Evolutionary conservation across 2,113 vertebrate genomes (phyloP).

Genomic region (Scatophagus argus): DNA sequence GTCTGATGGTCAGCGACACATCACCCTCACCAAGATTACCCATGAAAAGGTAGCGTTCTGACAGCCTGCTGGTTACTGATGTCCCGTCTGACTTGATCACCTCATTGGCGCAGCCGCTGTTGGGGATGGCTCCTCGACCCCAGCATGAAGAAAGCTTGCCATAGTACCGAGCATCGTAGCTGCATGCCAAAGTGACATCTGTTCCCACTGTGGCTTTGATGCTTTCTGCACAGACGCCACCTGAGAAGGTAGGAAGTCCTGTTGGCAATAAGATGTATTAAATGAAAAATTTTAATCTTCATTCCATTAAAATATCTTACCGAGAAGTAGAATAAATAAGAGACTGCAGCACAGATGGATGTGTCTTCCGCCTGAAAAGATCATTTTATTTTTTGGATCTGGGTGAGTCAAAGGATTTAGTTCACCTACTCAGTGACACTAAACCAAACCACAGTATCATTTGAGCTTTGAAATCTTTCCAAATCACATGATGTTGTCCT

Average conservation of each 20-base stretch:
- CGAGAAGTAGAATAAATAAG: slow-evolving; percentile 50
- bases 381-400: slow-evolving; percentile 40
- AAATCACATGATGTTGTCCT: slow-evolving; percentile 70
- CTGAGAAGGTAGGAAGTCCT: slow-evolving; percentile 30
- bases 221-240: slow-evolving; percentile 9
- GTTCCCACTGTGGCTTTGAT: slow-evolving; percentile 62
- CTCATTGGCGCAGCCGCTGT: slow-evolving; percentile 60
- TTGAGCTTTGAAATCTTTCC: slow-evolving; percentile 62
- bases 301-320: slow-evolving; percentile 53
- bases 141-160: slow-evolving; percentile 72
- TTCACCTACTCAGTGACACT: slow-evolving; percentile 43
- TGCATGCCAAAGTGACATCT: slow-evolving; percentile 71
- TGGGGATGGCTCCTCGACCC: slow-evolving; percentile 73
- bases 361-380: neutral
- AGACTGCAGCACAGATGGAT: slow-evolving; percentile 19
- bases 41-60: slow-evolving; percentile 68
- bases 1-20: slow-evolving; percentile 77
- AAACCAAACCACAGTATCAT: slow-evolving; percentile 32
- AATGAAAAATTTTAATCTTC: neutral
- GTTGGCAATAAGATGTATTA: neutral
- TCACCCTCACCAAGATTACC: slow-evolving; percentile 66
- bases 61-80: slow-evolving; percentile 48
- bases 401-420: neutral
- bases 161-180: slow-evolving; percentile 61
- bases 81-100: slow-evolving; percentile 71